Base-by-base conservation (phyloP, 2,113 vertebrate species). In the Aythya baeri region DNA sequence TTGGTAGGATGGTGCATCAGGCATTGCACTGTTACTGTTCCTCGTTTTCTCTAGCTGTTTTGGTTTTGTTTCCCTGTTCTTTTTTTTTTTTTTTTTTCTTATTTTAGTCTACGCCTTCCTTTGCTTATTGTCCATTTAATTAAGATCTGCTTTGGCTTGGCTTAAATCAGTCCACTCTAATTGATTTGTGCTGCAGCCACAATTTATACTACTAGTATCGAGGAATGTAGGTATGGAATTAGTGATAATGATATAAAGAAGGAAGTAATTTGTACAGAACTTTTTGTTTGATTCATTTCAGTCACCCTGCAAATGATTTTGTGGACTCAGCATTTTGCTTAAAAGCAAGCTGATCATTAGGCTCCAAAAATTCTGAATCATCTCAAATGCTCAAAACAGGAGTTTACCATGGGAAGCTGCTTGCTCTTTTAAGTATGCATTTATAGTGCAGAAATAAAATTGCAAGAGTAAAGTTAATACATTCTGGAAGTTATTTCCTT, bases 21-120 rank as follows among this genome's bases (percentile, higher is more conserved):
- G 32, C 52, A 5, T 22, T 54, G 49, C 1, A 0, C 32, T 92
- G 57, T 43, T 61, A 1, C 17, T 62, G 27, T 43, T 68, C 18
- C 15, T 14, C 29, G 27, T 11, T 44, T 93, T 91, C 55, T 87
- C 29, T 65, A 21, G 55, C 17, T 31, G 17, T 27, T 82, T 62
- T 7, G 3, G 2, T 7, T 2, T 5, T 1, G 41, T 1, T 66
- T 17, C 29, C 21, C 8, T 7, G 4, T 5, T 5, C 1, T 2
- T 0, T 32, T 29, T 76, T 46, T 29, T n/a, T 2, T 0, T 32
- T 29, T 76, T 46, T 29, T 4, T 67, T 71, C 29, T 75, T 8
- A 52, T 68, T 72, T 92, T 89, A 78, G 58, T 15, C 43, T 79
- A 16, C 9, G 5, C 79, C 91, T 79, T 23, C 9, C 4, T 91